phyloP scores from a whole-genome alignment of 2,113 vertebrate genomes.

The Syngnathoides biaculeatus region DNA sequence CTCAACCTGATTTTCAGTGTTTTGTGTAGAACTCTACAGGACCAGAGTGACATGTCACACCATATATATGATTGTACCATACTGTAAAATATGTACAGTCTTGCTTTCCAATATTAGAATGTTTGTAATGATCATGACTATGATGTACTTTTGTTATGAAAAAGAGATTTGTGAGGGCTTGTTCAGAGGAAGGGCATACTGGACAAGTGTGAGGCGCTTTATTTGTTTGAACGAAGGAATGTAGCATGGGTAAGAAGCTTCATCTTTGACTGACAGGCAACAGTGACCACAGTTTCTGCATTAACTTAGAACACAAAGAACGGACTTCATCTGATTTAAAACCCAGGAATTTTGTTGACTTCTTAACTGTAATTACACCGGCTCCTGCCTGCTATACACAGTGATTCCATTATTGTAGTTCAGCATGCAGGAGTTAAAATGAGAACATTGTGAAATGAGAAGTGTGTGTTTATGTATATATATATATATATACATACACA shows the following conservation, averaged over 20 bases:
- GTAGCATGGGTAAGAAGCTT: constrained; percentile 69
- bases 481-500: too few relatives aligned
- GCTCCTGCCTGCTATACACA: neutral
- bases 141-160: constrained; percentile 72
- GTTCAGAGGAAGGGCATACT: constrained; percentile 47
- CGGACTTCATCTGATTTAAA: constrained; percentile 25
- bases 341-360: neutral
- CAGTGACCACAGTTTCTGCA: constrained; percentile 67
- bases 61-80: constrained; percentile 76
- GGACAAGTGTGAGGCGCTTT: constrained; percentile 38
- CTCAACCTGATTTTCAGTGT: constrained; percentile 48
- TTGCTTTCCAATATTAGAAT: constrained; percentile 75
- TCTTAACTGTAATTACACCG: neutral
- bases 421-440: neutral
- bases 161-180: constrained; percentile 63
- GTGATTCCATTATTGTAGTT: neutral
- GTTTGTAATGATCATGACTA: constrained; percentile 73
- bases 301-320: constrained; percentile 63
- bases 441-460: too few relatives aligned
- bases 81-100: constrained; percentile 79
- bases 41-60: constrained; percentile 55
- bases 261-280: constrained; percentile 67
- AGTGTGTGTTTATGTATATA: neutral
- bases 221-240: constrained; percentile 67
- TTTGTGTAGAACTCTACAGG: constrained; percentile 56